Conservation (phyloP, 2,797 vertebrate genomes). For the Gallirallus australis region DNA sequence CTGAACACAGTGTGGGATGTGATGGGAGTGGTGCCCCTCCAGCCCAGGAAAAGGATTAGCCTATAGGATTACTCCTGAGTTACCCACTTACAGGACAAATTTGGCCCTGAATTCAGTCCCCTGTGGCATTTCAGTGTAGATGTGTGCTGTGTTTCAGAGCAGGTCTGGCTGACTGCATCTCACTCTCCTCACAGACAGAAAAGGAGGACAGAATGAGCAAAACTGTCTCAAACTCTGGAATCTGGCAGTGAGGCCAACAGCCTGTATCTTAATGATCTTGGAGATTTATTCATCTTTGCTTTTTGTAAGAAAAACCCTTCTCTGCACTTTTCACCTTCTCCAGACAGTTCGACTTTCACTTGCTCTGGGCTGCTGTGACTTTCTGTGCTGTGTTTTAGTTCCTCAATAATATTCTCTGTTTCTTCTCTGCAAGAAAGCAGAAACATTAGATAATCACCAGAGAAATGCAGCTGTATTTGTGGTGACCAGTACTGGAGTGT, state of each 20-base stretch:
- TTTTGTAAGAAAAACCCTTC: background rate
- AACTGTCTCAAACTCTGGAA: background rate
- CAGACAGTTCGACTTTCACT: background rate
- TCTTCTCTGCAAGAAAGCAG: background rate
- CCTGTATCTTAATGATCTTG: background rate
- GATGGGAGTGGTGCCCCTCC: background rate
- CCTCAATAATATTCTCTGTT: background rate
- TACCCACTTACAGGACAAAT: background rate
- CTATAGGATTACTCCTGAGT: background rate
- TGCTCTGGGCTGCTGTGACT: background rate
- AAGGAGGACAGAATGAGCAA: background rate
- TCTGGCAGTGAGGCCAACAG: background rate
- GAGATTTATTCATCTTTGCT: background rate
- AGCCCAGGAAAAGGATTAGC: background rate
- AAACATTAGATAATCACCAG: background rate
- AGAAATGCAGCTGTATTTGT: background rate
- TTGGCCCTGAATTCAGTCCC: too few relatives aligned
- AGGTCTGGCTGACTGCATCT: background rate
- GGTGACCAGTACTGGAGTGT: background rate
- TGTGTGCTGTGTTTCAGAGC: too few relatives aligned
- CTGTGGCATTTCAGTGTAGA: rapidly evolving
- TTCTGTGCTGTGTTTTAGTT: background rate
- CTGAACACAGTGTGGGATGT: background rate
- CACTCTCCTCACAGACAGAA: rapidly evolving
- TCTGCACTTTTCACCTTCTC: background rate